A percentile compares a stretch with the other conserved stretches of the same genome.
Conservation (phyloP, 2,797 vertebrate species). For the Cuculus canorus region DNA sequence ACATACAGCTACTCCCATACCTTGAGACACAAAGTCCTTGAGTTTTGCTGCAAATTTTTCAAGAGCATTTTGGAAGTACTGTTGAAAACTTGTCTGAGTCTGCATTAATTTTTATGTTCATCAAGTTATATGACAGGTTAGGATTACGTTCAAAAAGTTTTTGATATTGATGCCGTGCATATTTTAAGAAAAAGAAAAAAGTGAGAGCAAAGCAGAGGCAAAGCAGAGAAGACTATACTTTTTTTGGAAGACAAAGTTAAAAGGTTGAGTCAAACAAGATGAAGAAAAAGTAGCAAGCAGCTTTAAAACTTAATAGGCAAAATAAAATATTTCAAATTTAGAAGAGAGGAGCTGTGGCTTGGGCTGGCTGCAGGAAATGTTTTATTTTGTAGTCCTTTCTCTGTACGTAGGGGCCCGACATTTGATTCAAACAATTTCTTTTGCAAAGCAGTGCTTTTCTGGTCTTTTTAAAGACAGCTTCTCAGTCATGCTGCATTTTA, state of each 20-base stretch:
- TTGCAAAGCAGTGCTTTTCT: neutral
- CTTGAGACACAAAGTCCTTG: neutral
- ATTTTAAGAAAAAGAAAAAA: neutral
- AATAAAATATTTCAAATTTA: neutral
- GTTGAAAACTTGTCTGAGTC: neutral
- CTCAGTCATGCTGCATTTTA: neutral
- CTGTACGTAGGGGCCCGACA: neutral
- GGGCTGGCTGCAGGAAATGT: neutral
- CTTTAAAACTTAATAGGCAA: neutral
- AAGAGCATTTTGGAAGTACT: neutral
- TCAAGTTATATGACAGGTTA: neutral
- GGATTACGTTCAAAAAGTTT: neutral
- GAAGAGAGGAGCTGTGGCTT: neutral
- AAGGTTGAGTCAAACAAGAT: neutral
- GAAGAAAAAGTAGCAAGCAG: neutral
- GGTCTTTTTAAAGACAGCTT: neutral
- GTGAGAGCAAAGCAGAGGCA: neutral
- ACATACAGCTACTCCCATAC: neutral
- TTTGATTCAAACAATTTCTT: neutral
- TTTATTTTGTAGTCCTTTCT: neutral
- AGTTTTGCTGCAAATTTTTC: neutral
- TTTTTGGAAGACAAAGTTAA: neutral
- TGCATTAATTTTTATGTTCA: neutral
- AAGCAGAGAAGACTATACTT: neutral
- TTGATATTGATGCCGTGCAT: neutral